A percentile compares a stretch with the other conserved stretches of the same genome.
Evolutionary conservation across 2,113 vertebrate genomes (phyloP).

Genomic region (Passer montanus): DNA sequence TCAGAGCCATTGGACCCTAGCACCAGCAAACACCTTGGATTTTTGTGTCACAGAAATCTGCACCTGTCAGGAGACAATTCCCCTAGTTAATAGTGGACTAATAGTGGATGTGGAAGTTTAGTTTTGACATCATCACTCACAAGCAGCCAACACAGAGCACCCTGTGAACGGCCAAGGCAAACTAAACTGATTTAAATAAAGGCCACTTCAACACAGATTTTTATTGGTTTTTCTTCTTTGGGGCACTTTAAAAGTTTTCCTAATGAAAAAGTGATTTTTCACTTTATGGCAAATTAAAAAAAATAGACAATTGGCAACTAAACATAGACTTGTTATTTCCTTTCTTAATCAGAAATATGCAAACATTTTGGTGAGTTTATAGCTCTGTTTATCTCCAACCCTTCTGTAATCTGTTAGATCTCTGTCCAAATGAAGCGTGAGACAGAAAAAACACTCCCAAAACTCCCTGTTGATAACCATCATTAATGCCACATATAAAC

Average conservation of each 20-base stretch:
- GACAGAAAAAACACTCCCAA: neutral
- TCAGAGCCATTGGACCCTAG: neutral
- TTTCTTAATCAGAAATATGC: conserved; percentile 4
- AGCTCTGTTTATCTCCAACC: conserved; percentile 16
- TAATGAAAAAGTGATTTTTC: neutral
- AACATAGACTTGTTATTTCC: conserved; percentile 29
- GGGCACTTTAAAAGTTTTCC: neutral
- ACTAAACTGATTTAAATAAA: neutral
- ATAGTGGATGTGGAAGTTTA: neutral
- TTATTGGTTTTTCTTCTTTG: neutral
- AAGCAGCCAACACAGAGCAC: neutral
- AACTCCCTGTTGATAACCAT: neutral
- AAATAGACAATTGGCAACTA: neutral
- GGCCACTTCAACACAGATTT: neutral
- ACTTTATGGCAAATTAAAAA: neutral
- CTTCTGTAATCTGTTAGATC: conserved; percentile 8
- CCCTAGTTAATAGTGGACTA: neutral
- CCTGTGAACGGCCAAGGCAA: neutral
- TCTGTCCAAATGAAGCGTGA: neutral
- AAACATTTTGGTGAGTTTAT: conserved; percentile 10
- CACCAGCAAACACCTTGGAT: neutral
- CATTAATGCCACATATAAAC: neutral
- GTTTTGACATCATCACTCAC: neutral
- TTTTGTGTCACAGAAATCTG: neutral
- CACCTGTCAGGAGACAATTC: neutral